Conservation (phyloP, 2,888 invertebrate genomes). For the Drosophila helvetica region DNA sequence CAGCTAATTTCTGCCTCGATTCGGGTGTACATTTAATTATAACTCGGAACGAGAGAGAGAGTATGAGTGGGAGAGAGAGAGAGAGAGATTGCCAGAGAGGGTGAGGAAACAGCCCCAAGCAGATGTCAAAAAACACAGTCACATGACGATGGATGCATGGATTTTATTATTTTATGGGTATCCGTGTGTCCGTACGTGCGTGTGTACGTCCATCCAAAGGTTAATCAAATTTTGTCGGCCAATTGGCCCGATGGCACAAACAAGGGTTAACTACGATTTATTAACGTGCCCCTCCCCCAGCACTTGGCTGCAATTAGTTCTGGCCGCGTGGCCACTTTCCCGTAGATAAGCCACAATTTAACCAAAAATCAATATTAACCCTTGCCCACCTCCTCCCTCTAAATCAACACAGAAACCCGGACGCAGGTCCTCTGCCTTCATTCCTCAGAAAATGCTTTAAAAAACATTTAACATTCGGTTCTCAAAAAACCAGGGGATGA, state of each 20-base stretch:
- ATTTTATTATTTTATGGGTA: constrained; percentile 7
- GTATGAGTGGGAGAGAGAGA: not conserved
- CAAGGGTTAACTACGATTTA: constrained; percentile 35
- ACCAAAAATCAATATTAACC: constrained; percentile 66
- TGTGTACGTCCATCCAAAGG: constrained; percentile 2
- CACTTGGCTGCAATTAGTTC: constrained; percentile 3
- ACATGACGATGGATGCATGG: constrained; percentile 22
- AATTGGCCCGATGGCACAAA: constrained; percentile 18
- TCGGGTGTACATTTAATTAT: constrained; percentile 30
- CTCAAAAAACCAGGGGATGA: not conserved
- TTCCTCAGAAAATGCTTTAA: constrained; percentile 38
- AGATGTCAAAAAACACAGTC: constrained; percentile 36
- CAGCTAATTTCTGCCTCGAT: constrained; percentile 18
- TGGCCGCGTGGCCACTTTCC: constrained; percentile 34
- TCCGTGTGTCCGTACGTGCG: not conserved
- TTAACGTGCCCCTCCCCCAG: constrained; percentile 8
- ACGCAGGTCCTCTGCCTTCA: constrained; percentile 34
- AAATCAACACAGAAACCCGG: constrained; percentile 47
- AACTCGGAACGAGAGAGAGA: not conserved
- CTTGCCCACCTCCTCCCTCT: not conserved
- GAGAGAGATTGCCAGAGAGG: not conserved
- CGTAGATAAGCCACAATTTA: constrained; percentile 42
- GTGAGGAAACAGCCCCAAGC: constrained; percentile 2
- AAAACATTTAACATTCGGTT: constrained; percentile 29
- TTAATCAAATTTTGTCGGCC: constrained; percentile 38